Base-by-base conservation (phyloP, 2,797 vertebrate species). In the Emys orbicularis region DNA sequence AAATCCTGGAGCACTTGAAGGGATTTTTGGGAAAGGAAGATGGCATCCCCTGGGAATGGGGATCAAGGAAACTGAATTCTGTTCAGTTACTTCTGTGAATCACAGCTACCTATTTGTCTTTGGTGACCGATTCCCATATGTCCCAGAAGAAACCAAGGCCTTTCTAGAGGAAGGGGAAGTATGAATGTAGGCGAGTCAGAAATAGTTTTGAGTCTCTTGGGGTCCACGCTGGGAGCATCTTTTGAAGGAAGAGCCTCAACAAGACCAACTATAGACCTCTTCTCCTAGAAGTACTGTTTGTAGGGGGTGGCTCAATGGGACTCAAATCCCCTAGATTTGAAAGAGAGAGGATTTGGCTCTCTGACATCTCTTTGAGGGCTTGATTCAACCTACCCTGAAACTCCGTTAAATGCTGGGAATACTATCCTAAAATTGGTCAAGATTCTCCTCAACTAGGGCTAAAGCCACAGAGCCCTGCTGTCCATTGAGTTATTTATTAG, bases 21-120 rank as follows among this genome's bases (percentile, higher is more conserved):
- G 83, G 82, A 65, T 82, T 86, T 83, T 88, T 0, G 2, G 89
- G 82, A 94, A 93, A 44, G 15, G 72, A 44, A 84, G 80, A 83
- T 37, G 27, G 59, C 65, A 87, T 89, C 81, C 89, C 41, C 77
- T 88, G 65, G 91, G 74, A 65, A 96, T 86, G 83, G 91, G 76
- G 53, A 53, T 95, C 87, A 95, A 96, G 81, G 5, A 93, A 91
- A 94, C 83, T 84, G 79, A 77, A 86, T 92, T 93, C 94, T 94
- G 25, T 44, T 61, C 37, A 9, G 68, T 91, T 96, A 90, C 86
- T 79, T 92, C 93, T 86, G 92, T 47, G 61, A 95, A 92, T 88
- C 83, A 83, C 13, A 83, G 84, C 59, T 90, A 92, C 79, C n/a
- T 86, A 83, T 93, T 92, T 84, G 81, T 90, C 84, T 94, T 59